A percentile compares a stretch with the other conserved stretches of the same genome.
Conservation (phyloP, 1,140 invertebrate genomes). For the Leucophenga varia region DNA sequence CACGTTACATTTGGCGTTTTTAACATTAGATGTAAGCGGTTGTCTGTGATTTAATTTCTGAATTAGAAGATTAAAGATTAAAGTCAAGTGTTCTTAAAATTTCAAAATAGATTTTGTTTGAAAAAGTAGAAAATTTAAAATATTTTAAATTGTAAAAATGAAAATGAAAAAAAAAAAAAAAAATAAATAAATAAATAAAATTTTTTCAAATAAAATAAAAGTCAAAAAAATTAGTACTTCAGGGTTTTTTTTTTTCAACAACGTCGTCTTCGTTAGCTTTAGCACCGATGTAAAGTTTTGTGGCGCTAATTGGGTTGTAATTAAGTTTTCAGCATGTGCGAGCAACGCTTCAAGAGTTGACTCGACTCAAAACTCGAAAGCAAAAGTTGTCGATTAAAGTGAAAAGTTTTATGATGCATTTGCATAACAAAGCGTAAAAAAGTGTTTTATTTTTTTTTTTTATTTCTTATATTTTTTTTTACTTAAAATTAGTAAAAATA, state of each 20-base stretch:
- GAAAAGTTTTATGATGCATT: too few relatives aligned
- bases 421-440: too few relatives aligned
- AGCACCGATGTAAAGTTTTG: too few relatives aligned
- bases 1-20: constrained; percentile 30
- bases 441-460: too few relatives aligned
- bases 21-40: constrained; percentile 16
- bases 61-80: neutral
- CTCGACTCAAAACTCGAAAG: constrained; percentile 9
- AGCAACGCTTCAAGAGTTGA: constrained; percentile 21
- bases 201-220: constrained; percentile 3
- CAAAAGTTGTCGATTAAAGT: too few relatives aligned
- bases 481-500: too few relatives aligned
- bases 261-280: too few relatives aligned
- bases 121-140: neutral
- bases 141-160: constrained; percentile 6
- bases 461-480: too few relatives aligned
- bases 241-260: constrained; percentile 12
- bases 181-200: constrained; percentile 16
- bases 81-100: constrained; percentile 14
- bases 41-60: constrained; percentile 28
- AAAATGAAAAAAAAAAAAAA: constrained; percentile 16
- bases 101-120: neutral
- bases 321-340: constrained; percentile 17
- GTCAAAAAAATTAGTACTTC: neutral
- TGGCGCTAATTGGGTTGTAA: constrained; percentile 17